These are phyloP conservation scores for Pseudomyrmex flavicornis DNA, from an alignment of 1,140 invertebrate genomes.

Conservation along the genomic window DNA sequence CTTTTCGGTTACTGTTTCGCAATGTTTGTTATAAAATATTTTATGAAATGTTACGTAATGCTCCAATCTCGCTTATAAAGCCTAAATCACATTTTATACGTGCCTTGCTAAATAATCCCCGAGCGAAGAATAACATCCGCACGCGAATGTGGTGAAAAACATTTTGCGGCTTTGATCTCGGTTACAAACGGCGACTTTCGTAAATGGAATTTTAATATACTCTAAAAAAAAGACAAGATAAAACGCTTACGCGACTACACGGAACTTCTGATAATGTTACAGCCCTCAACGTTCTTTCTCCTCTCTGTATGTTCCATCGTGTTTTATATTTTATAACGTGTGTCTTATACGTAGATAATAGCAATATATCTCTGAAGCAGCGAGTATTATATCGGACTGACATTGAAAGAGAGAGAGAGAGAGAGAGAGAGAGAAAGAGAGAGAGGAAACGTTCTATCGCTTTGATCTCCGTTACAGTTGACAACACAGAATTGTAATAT, in stretches of 20 bases:
- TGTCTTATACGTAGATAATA: constrained; percentile 16
- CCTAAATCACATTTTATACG: constrained; percentile 28
- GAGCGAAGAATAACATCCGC: constrained; percentile 1
- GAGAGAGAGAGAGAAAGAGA: background rate
- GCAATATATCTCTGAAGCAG: constrained; percentile 26
- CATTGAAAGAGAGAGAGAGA: background rate
- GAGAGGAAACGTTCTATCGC: background rate
- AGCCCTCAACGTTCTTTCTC: constrained; percentile 13
- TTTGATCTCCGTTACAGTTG: constrained; percentile 36
- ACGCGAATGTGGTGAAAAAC: constrained; percentile 1
- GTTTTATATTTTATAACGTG: constrained; percentile 46
- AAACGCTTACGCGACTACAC: constrained; percentile 37
- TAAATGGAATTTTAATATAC: constrained; percentile 60
- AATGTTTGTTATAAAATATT: background rate
- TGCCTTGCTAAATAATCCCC: constrained; percentile 26
- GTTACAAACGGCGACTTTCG: constrained; percentile 51
- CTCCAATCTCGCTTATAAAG: constrained; percentile 4
- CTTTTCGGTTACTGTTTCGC: background rate
- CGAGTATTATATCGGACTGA: constrained; percentile 5
- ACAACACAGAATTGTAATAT: constrained; percentile 42
- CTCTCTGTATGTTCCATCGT: background rate
- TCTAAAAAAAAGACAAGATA: constrained; percentile 20
- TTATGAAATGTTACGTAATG: constrained; percentile 19
- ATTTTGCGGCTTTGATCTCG: constrained; percentile 58
- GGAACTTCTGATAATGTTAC: constrained; percentile 23